Percentiles rank a stretch among this genome's conserved stretches.
Conservation (phyloP, 2,113 vertebrate genomes). For the Anarrhichthys ocellatus region DNA sequence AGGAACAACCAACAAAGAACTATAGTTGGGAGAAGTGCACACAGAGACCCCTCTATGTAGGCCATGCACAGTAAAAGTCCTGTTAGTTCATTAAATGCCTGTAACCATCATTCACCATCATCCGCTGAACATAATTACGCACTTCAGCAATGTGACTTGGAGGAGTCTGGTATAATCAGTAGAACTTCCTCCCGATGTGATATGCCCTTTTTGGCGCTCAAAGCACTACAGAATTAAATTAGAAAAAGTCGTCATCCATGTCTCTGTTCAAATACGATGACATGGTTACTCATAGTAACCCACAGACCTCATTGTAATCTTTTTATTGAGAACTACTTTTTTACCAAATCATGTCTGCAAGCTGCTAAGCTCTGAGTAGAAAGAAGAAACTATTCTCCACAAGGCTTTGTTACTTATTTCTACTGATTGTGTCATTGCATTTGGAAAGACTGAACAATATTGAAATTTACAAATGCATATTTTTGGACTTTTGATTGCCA, state of each 20-base stretch:
- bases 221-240: conserved; percentile 8
- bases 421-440: neutral
- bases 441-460: neutral
- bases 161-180: conserved; percentile 30
- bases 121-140: conserved; percentile 27
- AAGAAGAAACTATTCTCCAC: neutral
- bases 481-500: neutral
- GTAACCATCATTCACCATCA: conserved; percentile 33
- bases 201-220: neutral
- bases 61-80: conserved; percentile 11
- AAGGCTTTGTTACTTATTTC: neutral
- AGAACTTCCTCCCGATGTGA: conserved; percentile 15
- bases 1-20: neutral
- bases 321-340: neutral
- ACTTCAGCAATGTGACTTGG: conserved; percentile 22
- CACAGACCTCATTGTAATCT: neutral
- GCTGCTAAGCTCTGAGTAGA: neutral
- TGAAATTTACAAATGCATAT: neutral
- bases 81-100: conserved; percentile 36
- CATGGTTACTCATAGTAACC: neutral
- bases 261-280: conserved; percentile 1
- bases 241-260: neutral
- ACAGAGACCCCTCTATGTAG: neutral
- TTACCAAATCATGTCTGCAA: neutral
- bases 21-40: neutral